A percentile compares a stretch with the other conserved stretches of the same genome.
Evolutionary conservation across 2,888 invertebrate genomes (phyloP).

Genomic region (Drosophila nigritarsus): DNA sequence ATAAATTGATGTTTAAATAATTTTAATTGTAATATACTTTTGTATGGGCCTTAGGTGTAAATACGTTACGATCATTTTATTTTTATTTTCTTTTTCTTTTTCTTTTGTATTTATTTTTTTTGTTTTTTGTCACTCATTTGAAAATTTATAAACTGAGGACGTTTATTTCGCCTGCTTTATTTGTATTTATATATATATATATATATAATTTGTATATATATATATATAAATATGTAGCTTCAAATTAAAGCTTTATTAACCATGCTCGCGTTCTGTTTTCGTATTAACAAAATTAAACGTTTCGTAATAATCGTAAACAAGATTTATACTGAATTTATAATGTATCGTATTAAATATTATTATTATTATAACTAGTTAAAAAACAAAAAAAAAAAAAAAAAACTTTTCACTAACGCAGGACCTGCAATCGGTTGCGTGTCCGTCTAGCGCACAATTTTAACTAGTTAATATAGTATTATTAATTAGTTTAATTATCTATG

Average conservation of each 20-base stretch:
- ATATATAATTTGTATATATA: conserved; percentile 39
- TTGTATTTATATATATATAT: conserved; percentile 24
- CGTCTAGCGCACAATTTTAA: conserved; percentile 39
- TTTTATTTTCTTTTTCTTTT: not conserved
- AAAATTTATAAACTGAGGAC: conserved; percentile 83
- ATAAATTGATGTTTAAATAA: conserved; percentile 66
- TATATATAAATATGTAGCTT: conserved; percentile 80
- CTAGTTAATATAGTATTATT: conserved; percentile 34
- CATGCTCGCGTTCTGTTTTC: conserved; percentile 83
- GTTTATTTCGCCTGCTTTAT: conserved; percentile 43
- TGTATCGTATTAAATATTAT: conserved; percentile 40
- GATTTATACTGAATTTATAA: conserved; percentile 58
- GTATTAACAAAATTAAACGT: conserved; percentile 83
- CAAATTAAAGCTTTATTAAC: conserved; percentile 84
- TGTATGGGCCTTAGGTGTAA: conserved; percentile 67
- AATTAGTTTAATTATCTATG: conserved; percentile 40
- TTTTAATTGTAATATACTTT: conserved; percentile 57
- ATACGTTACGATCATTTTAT: conserved; percentile 44
- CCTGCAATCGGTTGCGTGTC: conserved; percentile 28
- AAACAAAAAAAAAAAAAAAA: conserved; percentile 47
- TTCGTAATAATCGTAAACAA: conserved; percentile 72
- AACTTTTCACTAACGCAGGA: conserved; percentile 22
- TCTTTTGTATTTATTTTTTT: conserved; percentile 24
- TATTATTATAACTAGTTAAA: conserved; percentile 55
- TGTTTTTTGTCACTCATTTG: conserved; percentile 80